Evolutionary conservation across 2,113 vertebrate species (phyloP), one percentile per base, ranked within the genome.

Genomic region (Dissostichus mawsoni): DNA sequence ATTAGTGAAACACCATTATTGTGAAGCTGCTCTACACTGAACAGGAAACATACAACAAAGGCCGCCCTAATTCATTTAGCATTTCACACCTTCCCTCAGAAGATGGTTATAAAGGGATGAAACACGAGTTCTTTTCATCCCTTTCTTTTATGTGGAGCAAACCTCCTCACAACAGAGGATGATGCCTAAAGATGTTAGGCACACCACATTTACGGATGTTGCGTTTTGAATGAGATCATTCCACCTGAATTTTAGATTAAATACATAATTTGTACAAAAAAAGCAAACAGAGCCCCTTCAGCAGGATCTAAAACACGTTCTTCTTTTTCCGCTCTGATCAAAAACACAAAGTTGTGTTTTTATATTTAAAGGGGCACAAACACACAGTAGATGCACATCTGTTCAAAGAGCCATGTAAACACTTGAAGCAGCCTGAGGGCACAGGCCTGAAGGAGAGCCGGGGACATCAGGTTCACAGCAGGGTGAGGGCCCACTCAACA

Each of bases 91-190:
- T 79, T 79, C 69, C 73, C 68, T 87, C 76, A 80, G 82, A 90
- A 82, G 87, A 81, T 77, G 41, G 10, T 77, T 76, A 86, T 62
- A 91, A 91, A 87, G 64, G 87, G 80, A 87, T 89, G 77, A 90
- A 89, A 84, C 79, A 80, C 13, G 2, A 74, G 14, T 25, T 50
- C 75, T 85, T 85, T 89, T 90, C 65, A 91, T 90, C 88, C 67
- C 13, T 79, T 61, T 67, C 52, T 59, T 80, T 86, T 11, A 82
- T 79, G 70, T 52, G 48, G 48, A 2, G 59, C 70, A 76, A 71
- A 75, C 82, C 65, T 82, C 23, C 53, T 78, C 52, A 68, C 74
- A 87, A 79, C 61, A 55, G 69, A 70, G 51, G 25, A 81, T 67
- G 53, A 83, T 23, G 74, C 77, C 29, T 62, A 68, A 69, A 62